Percentiles rank a stretch among this genome's conserved stretches.
phyloP scores from a whole-genome alignment of 2,113 vertebrate genomes.

The Fregata magnificens region DNA sequence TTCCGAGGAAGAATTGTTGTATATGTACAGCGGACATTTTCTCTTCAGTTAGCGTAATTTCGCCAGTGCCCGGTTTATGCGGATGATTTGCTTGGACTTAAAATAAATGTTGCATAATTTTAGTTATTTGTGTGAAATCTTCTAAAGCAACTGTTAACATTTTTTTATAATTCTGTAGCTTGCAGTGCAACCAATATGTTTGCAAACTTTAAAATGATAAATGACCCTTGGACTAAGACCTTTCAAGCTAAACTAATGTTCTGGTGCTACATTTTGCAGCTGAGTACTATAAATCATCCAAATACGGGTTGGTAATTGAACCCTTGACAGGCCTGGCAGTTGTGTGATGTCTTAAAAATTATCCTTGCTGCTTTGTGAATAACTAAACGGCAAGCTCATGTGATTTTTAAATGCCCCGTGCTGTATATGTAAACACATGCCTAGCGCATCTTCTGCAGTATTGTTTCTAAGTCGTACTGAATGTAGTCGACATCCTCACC shows the following conservation, averaged over 20 bases:
- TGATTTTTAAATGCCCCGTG: slow-evolving; percentile 10
- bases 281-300: slow-evolving; percentile 44
- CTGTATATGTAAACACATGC: slow-evolving; percentile 21
- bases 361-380: slow-evolving; percentile 23
- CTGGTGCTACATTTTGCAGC: slow-evolving; percentile 43
- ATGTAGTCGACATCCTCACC: background rate
- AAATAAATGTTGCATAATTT: background rate
- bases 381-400: background rate
- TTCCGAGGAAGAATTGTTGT: background rate
- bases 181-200: background rate
- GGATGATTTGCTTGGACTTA: background rate
- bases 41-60: background rate
- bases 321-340: slow-evolving; percentile 16
- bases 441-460: background rate
- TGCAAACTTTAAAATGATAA: slow-evolving; percentile 15
- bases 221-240: background rate
- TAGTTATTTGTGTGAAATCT: background rate
- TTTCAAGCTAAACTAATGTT: background rate
- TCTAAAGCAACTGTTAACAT: background rate
- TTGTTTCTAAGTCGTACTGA: background rate
- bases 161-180: slow-evolving; percentile 6
- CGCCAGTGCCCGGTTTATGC: background rate
- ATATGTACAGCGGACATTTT: slow-evolving; percentile 19
- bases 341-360: slow-evolving; percentile 27
- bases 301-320: slow-evolving; percentile 17